Evolutionary conservation across 92 coral and sea anemone species (phyloP).

Genomic region (Porites cylindrica): DNA sequence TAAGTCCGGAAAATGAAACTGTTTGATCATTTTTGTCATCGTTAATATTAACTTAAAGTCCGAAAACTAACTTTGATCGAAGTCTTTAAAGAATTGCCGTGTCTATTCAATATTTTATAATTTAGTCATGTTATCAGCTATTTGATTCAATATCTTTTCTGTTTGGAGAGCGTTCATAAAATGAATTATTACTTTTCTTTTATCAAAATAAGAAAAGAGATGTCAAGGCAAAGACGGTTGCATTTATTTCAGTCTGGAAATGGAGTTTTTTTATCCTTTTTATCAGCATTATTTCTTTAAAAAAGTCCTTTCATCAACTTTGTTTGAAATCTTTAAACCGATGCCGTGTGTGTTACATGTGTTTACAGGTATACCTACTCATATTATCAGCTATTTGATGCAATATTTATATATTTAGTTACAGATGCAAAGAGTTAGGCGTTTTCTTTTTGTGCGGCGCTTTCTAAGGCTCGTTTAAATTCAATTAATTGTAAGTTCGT

Average conservation of each 20-base stretch:
- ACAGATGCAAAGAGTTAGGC: no score
- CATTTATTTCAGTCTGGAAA: neutral
- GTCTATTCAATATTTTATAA: constrained; percentile 1
- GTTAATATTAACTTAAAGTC: neutral
- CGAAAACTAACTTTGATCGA: neutral
- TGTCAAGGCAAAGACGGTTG: constrained; percentile 6
- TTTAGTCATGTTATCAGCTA: constrained; percentile 5
- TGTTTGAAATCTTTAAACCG: constrained; percentile 2
- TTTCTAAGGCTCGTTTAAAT: constrained; percentile 1
- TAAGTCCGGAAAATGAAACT: neutral
- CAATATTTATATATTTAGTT: neutral
- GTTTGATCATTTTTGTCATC: neutral
- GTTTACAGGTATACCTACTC: constrained; percentile 1
- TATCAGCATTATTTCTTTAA: neutral
- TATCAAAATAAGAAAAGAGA: neutral
- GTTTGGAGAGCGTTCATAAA: constrained; percentile 1
- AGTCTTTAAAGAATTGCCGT: constrained; percentile 2
- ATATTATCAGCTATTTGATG: constrained; percentile 7
- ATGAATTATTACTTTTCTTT: neutral
- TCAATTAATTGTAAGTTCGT: neutral
- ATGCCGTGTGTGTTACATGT: neutral
- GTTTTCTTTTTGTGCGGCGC: constrained; percentile 5
- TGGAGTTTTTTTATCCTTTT: neutral
- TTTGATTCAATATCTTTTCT: constrained; percentile 9
- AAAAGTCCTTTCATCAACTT: constrained; percentile 2